Conservation (phyloP, 1,140 invertebrate genomes). For the Euwallacea similis region DNA sequence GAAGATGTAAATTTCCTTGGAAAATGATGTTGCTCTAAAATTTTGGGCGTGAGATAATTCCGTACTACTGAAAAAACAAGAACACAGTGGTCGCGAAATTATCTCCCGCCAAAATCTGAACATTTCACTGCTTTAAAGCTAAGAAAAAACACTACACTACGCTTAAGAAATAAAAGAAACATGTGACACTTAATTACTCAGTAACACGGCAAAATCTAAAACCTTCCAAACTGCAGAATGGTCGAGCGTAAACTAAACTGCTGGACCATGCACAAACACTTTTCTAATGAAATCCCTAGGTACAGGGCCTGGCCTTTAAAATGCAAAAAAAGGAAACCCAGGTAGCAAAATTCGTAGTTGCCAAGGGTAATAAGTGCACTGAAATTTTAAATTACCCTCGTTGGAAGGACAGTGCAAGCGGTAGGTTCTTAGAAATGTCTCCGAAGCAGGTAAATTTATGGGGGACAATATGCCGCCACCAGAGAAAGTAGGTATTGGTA, state of each 20-base stretch:
- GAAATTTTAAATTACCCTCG: conserved; percentile 5
- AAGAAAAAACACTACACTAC: not conserved
- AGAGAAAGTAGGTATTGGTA: not conserved
- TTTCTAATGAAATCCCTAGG: not conserved
- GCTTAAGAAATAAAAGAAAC: not conserved
- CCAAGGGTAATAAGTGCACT: conserved; percentile 13
- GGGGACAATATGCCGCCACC: not conserved
- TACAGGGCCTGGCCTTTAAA: conserved; percentile 1
- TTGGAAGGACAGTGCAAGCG: not conserved
- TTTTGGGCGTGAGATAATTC: conserved; percentile 41
- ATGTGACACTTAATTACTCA: not conserved
- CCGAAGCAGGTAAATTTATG: conserved; percentile 11
- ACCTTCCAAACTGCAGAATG: not conserved
- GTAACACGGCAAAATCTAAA: not conserved
- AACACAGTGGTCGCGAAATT: conserved; percentile 39
- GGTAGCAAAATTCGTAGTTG: conserved; percentile 10
- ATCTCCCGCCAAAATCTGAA: conserved; percentile 39
- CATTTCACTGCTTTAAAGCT: not conserved
- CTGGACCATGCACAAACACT: not conserved
- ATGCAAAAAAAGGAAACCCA: conserved; percentile 21
- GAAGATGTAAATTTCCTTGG: not conserved
- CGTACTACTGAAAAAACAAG: conserved; percentile 45
- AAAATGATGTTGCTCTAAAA: conserved; percentile 13
- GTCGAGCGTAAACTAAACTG: not conserved
- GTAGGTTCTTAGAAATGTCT: conserved; percentile 11